A percentile compares a stretch with the other conserved stretches of the same genome.
phyloP scores from a whole-genome alignment of 2,888 invertebrate genomes.

The Steromphala cineraria region DNA sequence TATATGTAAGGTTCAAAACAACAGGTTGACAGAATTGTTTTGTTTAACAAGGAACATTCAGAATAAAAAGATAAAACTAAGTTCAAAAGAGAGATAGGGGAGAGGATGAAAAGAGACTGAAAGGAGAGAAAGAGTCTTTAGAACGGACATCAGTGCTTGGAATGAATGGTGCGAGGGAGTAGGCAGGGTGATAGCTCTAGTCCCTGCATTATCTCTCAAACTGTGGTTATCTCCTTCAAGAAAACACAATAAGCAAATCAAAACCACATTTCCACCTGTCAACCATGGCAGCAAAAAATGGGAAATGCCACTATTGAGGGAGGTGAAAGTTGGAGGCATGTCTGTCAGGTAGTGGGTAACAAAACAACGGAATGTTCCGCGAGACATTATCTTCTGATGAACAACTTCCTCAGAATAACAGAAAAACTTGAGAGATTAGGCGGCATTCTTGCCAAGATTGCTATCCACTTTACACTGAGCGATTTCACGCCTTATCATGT shows the following conservation, averaged over 20 bases:
- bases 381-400: neutral
- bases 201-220: neutral
- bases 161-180: neutral
- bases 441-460: neutral
- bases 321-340: neutral
- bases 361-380: neutral
- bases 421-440: neutral
- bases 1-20: no score
- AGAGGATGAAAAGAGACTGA: no score
- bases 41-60: no score
- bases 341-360: neutral
- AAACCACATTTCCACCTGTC: conserved; percentile 8
- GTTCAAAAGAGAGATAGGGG: no score
- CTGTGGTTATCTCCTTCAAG: neutral
- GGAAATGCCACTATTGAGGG: neutral
- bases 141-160: no score
- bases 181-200: neutral
- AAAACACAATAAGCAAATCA: conserved; percentile 4
- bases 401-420: neutral
- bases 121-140: no score
- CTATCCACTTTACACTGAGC: neutral
- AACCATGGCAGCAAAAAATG: conserved; percentile 3
- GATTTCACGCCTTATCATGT: no score
- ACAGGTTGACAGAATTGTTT: no score
- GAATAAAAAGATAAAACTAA: no score